These are phyloP conservation scores for Oryzias curvinotus DNA, from an alignment of 2,113 vertebrate species.

Conservation along the genomic window DNA sequence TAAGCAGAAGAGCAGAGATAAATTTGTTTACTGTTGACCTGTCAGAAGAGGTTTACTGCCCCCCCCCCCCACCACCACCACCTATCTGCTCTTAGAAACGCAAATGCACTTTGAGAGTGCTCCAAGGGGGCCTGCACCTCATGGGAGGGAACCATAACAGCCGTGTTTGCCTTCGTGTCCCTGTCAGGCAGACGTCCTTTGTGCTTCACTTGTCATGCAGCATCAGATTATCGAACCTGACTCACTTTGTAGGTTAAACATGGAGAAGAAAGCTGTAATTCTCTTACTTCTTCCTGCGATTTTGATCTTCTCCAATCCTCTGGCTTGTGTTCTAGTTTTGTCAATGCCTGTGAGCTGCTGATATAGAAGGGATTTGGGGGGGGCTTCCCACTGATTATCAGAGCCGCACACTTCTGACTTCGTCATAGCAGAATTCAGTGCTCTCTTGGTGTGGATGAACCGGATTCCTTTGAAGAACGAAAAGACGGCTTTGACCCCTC, in stretches of 20 bases:
- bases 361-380: constrained; percentile 56
- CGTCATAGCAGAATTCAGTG: constrained; percentile 45
- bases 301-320: constrained; percentile 45
- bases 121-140: background rate
- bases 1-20: constrained; percentile 29
- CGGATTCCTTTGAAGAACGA: constrained; percentile 57
- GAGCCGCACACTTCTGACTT: constrained; percentile 49
- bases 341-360: constrained; percentile 34
- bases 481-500: constrained; percentile 22
- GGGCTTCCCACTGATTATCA: constrained; percentile 56
- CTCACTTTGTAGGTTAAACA: constrained; percentile 31
- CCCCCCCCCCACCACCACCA: background rate
- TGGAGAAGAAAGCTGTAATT: constrained; percentile 12
- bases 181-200: constrained; percentile 45
- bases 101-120: constrained; percentile 24
- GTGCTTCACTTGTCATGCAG: constrained; percentile 46
- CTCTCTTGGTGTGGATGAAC: constrained; percentile 49
- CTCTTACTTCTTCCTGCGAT: constrained; percentile 55
- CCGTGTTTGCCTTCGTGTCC: constrained; percentile 53
- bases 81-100: constrained; percentile 9
- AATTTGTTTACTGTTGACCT: constrained; percentile 46
- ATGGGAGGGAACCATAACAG: constrained; percentile 22
- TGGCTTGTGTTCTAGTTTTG: constrained; percentile 39
- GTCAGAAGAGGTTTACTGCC: constrained; percentile 28
- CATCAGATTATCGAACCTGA: constrained; percentile 49